Base-by-base conservation (phyloP, 1,140 invertebrate genomes). In the Heliconius hewitsoni region DNA sequence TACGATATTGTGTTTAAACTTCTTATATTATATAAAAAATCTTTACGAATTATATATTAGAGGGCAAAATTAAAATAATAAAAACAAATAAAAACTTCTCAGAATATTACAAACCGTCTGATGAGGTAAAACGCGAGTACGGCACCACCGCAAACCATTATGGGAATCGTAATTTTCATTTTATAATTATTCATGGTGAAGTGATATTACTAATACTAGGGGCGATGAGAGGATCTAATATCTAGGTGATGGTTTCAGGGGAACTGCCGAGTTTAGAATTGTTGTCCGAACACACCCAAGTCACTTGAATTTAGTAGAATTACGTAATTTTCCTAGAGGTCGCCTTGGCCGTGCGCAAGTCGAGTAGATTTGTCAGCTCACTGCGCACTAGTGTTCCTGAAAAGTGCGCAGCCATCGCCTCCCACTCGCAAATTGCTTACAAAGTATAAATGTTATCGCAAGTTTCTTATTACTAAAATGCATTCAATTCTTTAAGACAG, bases 81-180 rank as follows among this genome's bases (percentile, higher is more conserved):
- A 72, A 72, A 72, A 34, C 30, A 37, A 19, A 37, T 42, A 39
- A 72, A 71, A 72, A 72, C 71, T 27, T 72, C 42, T 72, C 37
- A 72, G 71, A 72, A 77, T 39, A 74, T 77, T 93, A 94, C 93
- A 84, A 90, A 94, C 93, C 93, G 92, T 90, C 90, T 92, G 85
- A 94, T 94, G 92, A 94, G 89, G 90, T 94, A 94, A 94, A 93
- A 94, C 73, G 90, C 92, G 82, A 94, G 88, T 81, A 94, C 92
- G 79, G 93, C 93, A 74, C 93, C 91, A 85, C 93, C 93, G 85
- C 93, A 94, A 87, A 94, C 92, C 80, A 94, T 89, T 83, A 94
- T 88, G 77, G 93, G 93, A 85, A 94, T 94, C 75, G 92, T 94
- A 73, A 94, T 84, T 93, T 94, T 94, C 39, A 94, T 84, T 89